A percentile compares a stretch with the other conserved stretches of the same genome.
Evolutionary conservation across 2,113 vertebrate genomes (phyloP).

Genomic region (Gambusia affinis): DNA sequence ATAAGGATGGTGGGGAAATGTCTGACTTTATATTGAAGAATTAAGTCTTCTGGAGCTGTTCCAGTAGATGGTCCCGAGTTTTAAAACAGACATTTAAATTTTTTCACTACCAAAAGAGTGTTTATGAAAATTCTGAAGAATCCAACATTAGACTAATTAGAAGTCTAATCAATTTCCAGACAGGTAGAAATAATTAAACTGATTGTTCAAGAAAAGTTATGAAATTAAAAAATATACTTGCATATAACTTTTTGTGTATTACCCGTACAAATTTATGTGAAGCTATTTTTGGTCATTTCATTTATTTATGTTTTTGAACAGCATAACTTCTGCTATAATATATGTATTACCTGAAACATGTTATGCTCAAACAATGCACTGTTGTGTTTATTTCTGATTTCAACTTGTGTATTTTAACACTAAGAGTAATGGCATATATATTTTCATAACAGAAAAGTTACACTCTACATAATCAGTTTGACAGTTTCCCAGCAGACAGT

Average conservation of each 20-base stretch:
- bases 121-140: background rate
- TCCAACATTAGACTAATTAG: background rate
- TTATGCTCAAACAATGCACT: too few species aligned
- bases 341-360: background rate
- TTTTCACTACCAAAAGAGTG: too few species aligned
- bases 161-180: background rate
- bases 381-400: too few species aligned
- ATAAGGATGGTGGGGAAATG: background rate
- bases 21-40: background rate
- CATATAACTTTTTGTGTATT: background rate
- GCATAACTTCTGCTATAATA: background rate
- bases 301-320: background rate
- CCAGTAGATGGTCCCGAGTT: background rate
- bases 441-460: background rate
- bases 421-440: background rate
- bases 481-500: background rate
- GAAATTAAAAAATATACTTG: too few species aligned
- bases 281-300: background rate
- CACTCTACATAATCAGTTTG: background rate
- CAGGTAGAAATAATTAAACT: background rate
- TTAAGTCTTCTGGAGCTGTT: background rate
- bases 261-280: background rate
- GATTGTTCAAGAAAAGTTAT: too few species aligned
- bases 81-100: too few species aligned
- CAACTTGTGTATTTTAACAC: too few species aligned